Conservation (phyloP, 2,113 vertebrate genomes). For the Gymnogyps californianus region DNA sequence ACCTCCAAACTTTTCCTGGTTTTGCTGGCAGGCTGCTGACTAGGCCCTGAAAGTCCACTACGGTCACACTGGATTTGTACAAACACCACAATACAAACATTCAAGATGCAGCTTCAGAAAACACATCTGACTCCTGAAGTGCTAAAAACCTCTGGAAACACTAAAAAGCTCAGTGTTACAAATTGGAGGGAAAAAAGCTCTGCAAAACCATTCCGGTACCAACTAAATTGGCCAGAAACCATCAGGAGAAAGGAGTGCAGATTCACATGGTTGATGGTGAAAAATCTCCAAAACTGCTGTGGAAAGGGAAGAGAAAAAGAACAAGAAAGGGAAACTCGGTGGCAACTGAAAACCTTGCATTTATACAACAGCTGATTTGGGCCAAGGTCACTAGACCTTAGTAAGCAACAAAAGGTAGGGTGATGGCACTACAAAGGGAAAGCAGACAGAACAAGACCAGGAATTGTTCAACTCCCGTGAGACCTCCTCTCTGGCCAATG, state of each 20-base stretch:
- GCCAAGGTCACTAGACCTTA: neutral
- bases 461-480: neutral
- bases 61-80: neutral
- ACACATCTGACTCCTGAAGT: neutral
- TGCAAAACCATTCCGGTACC: neutral
- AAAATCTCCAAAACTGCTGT: neutral
- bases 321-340: neutral
- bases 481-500: neutral
- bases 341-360: neutral
- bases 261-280: neutral
- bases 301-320: neutral
- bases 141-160: neutral
- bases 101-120: neutral
- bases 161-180: neutral
- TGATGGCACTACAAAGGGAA: neutral
- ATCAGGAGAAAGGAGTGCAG: neutral
- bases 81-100: neutral
- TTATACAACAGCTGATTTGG: neutral
- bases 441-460: neutral
- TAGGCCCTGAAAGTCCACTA: neutral
- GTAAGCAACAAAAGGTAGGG: neutral
- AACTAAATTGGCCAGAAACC: neutral
- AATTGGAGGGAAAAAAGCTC: too few relatives aligned
- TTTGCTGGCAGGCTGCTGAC: neutral
- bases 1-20: neutral